A percentile compares a stretch with the other conserved stretches of the same genome.
These are phyloP conservation scores for Sander vitreus DNA, from an alignment of 2,113 vertebrate genomes.

Conservation along the genomic window DNA sequence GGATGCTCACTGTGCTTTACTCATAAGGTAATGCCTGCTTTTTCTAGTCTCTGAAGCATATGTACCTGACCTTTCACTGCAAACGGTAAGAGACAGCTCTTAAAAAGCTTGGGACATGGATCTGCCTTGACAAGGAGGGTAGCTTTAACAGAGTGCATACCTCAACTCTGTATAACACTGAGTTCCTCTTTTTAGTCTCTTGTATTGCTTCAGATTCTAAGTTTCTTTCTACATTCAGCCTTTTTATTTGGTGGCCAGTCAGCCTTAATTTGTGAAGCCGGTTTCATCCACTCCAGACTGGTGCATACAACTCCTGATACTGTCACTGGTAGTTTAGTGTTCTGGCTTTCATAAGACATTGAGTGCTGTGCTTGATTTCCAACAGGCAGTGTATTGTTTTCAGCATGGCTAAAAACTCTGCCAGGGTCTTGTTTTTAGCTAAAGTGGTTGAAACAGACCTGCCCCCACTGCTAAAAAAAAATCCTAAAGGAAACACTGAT, in stretches of 20 bases:
- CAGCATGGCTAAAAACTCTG: background rate
- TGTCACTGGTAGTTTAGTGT: background rate
- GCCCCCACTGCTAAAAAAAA: no score
- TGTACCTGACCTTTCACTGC: constrained; percentile 51
- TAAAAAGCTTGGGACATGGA: constrained; percentile 12
- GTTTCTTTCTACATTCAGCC: background rate
- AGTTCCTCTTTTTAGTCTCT: constrained; percentile 2
- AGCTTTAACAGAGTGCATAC: background rate
- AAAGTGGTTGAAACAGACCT: no score
- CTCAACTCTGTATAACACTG: background rate
- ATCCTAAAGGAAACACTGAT: no score
- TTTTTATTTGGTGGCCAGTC: constrained; percentile 31
- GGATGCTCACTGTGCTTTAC: constrained; percentile 1
- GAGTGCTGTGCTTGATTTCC: background rate
- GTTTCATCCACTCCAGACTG: background rate
- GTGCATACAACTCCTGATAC: background rate
- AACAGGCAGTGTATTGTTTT: background rate
- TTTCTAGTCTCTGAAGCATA: background rate
- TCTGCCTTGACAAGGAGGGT: background rate
- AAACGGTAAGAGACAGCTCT: constrained; percentile 25
- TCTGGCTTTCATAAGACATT: background rate
- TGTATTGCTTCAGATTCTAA: background rate
- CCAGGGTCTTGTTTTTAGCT: background rate
- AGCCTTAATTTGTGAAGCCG: constrained; percentile 1
- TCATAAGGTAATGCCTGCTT: background rate